Evolutionary conservation across 2,888 invertebrate genomes (phyloP).

Genomic region (Drosophila multiciliata): DNA sequence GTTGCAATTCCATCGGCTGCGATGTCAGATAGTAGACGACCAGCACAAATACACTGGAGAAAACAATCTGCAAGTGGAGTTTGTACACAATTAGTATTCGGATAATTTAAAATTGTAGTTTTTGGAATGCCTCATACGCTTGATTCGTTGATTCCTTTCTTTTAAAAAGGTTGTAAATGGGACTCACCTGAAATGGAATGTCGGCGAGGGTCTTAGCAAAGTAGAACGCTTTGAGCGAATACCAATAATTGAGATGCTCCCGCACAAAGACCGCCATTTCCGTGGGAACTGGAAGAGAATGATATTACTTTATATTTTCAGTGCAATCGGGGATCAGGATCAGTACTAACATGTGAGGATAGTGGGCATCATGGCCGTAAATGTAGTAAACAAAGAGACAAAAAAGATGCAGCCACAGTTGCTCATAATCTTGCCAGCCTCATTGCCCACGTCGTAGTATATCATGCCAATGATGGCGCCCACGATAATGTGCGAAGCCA

Average conservation of each 20-base stretch:
- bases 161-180: not conserved
- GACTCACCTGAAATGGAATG: conserved; percentile 96
- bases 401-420: conserved; percentile 98
- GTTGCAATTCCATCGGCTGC: conserved; percentile 94
- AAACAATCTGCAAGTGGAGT: conserved; percentile 88
- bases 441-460: conserved; percentile 96
- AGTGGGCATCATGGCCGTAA: conserved; percentile 99
- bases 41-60: conserved; percentile 93
- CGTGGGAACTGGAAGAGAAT: conserved; percentile 91
- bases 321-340: not conserved
- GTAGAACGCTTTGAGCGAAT: conserved; percentile 98
- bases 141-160: not conserved
- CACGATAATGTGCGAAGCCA: conserved; percentile 91
- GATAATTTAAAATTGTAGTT: not conserved
- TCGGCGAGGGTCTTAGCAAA: conserved; percentile 98
- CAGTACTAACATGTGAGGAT: conserved; percentile 95
- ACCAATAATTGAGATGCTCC: conserved; percentile 98
- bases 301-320: not conserved
- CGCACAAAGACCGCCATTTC: conserved; percentile 98
- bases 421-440: conserved; percentile 96
- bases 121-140: too few relatives aligned
- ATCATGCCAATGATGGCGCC: conserved; percentile 96
- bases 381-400: conserved; percentile 98
- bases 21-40: conserved; percentile 98
- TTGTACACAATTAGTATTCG: too few relatives aligned